Evolutionary conservation across 2,888 invertebrate genomes (phyloP).

Genomic region (Teleiodes luculella): DNA sequence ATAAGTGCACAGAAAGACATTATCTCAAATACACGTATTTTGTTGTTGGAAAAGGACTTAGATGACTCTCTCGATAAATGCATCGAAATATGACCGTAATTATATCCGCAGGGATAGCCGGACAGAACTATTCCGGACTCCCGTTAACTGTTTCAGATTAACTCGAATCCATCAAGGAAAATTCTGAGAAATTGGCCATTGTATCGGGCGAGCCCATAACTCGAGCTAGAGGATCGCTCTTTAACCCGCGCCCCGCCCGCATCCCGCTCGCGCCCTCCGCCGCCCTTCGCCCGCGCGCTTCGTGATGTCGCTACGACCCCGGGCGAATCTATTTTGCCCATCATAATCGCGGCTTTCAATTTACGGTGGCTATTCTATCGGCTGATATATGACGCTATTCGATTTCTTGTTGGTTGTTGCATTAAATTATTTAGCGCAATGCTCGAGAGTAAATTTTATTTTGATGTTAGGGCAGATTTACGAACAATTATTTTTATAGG

Average conservation of each 20-base stretch:
- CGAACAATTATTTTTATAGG: conserved; percentile 1
- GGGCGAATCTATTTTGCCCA: conserved; percentile 69
- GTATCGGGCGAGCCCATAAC: conserved; percentile 66
- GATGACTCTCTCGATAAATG: conserved; percentile 8
- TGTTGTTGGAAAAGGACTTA: conserved; percentile 5
- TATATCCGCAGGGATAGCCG: conserved; percentile 5
- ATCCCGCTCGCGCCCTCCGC: conserved; percentile 14
- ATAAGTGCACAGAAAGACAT: no score
- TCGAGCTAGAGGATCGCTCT: conserved; percentile 64
- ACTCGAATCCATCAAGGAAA: conserved; percentile 60
- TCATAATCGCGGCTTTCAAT: conserved; percentile 75
- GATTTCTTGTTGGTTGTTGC: conserved; percentile 39
- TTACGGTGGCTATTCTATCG: conserved; percentile 65
- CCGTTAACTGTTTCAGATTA: conserved; percentile 52
- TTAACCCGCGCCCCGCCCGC: conserved; percentile 50
- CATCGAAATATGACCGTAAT: conserved; percentile 12
- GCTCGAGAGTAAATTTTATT: conserved; percentile 5
- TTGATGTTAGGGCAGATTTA: conserved; percentile 3
- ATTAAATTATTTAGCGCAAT: conserved; percentile 33
- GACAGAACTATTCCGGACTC: conserved; percentile 36
- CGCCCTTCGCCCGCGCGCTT: conserved; percentile 33
- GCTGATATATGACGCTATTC: conserved; percentile 51
- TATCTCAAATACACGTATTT: background rate
- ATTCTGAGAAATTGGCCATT: conserved; percentile 73
- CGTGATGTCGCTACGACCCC: conserved; percentile 72